These are phyloP conservation scores for Drosophila sturtevanti DNA, from an alignment of 1,140 invertebrate genomes.

Conservation along the genomic window DNA sequence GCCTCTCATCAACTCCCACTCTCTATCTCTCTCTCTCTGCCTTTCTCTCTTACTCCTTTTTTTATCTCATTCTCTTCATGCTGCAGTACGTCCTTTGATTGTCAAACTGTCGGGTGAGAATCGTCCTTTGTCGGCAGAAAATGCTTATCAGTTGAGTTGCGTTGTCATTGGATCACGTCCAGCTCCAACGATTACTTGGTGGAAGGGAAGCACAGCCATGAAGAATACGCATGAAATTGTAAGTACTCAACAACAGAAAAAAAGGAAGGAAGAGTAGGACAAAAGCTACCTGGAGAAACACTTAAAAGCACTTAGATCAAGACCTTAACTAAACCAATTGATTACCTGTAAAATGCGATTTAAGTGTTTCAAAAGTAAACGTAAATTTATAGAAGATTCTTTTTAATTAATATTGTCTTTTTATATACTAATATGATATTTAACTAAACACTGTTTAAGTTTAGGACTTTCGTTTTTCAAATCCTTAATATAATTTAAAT, in stretches of 20 bases:
- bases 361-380: background rate
- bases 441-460: no score
- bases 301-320: background rate
- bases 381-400: no score
- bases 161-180: slow-evolving; percentile 92
- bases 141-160: slow-evolving; percentile 91
- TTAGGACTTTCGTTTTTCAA: no score
- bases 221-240: slow-evolving; percentile 89
- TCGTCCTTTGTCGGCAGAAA: slow-evolving; percentile 91
- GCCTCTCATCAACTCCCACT: slow-evolving; percentile 18
- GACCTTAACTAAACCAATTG: background rate
- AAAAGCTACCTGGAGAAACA: background rate
- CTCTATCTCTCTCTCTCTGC: slow-evolving; percentile 18
- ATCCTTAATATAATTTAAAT: no score
- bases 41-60: background rate
- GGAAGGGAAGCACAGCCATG: slow-evolving; percentile 89
- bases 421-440: no score
- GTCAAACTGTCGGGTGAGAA: slow-evolving; percentile 90
- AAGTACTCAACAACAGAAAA: slow-evolving; percentile 81
- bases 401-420: no score
- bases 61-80: background rate
- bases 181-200: slow-evolving; percentile 92
- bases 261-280: background rate
- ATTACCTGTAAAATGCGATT: background rate
- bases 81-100: slow-evolving; percentile 90